Evolutionary conservation across 2,888 invertebrate species (phyloP), one percentile per base, ranked within the genome.

Genomic region (Mythimna albipuncta): DNA sequence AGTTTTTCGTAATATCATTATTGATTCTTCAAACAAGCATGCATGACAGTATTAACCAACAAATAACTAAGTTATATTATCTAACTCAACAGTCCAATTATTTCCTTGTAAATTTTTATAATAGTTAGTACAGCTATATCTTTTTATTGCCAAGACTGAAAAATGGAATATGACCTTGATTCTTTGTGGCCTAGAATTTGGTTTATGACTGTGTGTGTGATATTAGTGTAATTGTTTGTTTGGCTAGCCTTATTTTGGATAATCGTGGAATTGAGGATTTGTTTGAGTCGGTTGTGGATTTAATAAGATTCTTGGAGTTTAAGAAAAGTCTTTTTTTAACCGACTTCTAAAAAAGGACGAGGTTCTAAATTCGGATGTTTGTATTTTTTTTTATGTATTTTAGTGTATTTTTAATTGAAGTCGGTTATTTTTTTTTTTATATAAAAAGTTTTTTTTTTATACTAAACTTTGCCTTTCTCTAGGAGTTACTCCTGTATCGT

Each of bases 81-180:
- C 67, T 65, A 71, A 79, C 47, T 54, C 11, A 9, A 50, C 50
- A 62, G 55, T 38, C 63, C 75, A 70, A 80, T 66, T 68, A 69
- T 72, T 82, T 79, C 41, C 54, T 65, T 59, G 61, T 72, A 52
- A 69, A 68, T 58, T 64, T 44, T 72, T 59, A 52, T 64, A 59
- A 63, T 41, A 69, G 67, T 78, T 64, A 41, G 64, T 55, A 82
- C 41, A 64, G 47, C 67, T 41, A 64, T 67, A 79, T 65, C 47
- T 62, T 63, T 69, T 79, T 77, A 74, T 73, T 72, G 41, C 72
- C 58, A 47, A 77, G 70, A 59, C 55, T 66, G 57, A 65, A 76
- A 78, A 66, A 74, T 69, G 62, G 67, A 82, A 35, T 77, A 80
- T 58, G 63, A 58, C 81, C 81, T 82, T 81, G 47, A 71, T 75